Evolutionary conservation across 2,113 vertebrate genomes (phyloP), one percentile per base, ranked within the genome.

Genomic region (Pangasianodon gigas): DNA sequence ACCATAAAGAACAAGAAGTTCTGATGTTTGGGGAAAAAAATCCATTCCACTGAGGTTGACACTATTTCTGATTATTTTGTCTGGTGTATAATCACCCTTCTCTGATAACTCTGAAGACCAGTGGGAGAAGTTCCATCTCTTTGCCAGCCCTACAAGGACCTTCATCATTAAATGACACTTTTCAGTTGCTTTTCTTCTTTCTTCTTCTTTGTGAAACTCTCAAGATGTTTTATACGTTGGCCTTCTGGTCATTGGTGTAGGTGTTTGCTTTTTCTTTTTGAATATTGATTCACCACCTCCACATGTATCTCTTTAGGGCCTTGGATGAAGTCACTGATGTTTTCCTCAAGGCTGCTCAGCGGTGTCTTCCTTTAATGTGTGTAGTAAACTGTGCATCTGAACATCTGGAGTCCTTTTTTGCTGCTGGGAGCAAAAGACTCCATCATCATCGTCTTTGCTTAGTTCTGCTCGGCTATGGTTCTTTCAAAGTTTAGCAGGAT

Each of bases 381-480:
- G n/a, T 83, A 41, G 52, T 44, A 14, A 29, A 41, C 37, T 21
- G 7, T 84, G 41, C 52, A 48, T 74, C 79, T 51, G 84, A 69
- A 88, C 85, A 41, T 89, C 69, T 58, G 80, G 52, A 58, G 41
- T 52, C 44, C 81, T 24, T 29, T 56, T 74, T 26, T 44, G 48
- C 13, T 41, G 24, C 46, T 44, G 24, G 54, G 56, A 51, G 9
- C 46, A 10, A 81, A 87, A 87, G 75, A 82, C 29, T 89, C 89
- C 51, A 21, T 87, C 46, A 19, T n/a, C 51, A 32, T 85, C 41
- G 54, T 56, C 65, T 89, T 67, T 16, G 54, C 29, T 29, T 29
- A 60, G 48, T n/a, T 74, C 41, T 52, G 24, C 86, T 77, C 32
- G 1, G 18, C 18, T 67, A 1, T 37, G 44, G 82, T 52, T 84